Evolutionary conservation across 1,140 invertebrate species (phyloP).

Genomic region (Caerostris darwini): DNA sequence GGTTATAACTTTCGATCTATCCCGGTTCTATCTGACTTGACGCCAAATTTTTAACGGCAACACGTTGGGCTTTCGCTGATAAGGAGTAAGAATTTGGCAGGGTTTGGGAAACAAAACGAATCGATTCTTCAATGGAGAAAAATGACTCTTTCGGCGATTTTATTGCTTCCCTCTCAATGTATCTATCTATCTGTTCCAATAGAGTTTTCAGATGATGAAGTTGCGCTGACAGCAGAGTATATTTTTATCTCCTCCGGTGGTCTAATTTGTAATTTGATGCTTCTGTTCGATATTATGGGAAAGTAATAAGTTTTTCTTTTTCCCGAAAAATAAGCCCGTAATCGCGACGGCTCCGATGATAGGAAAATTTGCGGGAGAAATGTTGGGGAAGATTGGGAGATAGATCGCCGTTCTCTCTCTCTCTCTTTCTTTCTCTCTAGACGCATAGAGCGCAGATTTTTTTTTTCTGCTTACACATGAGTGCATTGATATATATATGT

Average conservation of each 20-base stretch:
- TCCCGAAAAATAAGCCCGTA: not conserved
- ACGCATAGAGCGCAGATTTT: no score
- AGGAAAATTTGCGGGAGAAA: constrained; percentile 55
- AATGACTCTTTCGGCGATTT: constrained; percentile 77
- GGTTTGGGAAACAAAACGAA: constrained; percentile 74
- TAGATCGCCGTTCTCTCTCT: not conserved
- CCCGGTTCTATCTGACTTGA: constrained; percentile 72
- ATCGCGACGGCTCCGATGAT: not conserved
- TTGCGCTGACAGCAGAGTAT: constrained; percentile 70
- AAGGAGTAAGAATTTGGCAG: constrained; percentile 74
- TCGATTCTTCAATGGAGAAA: constrained; percentile 74
- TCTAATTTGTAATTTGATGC: constrained; percentile 77
- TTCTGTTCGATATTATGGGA: constrained; percentile 77
- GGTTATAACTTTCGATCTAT: constrained; percentile 76
- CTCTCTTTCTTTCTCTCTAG: constrained; percentile 41
- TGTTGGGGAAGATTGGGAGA: constrained; percentile 66
- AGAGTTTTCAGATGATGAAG: constrained; percentile 76
- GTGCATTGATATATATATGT: no score
- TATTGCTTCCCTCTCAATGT: constrained; percentile 67
- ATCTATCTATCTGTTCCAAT: constrained; percentile 76
- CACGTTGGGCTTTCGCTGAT: constrained; percentile 70
- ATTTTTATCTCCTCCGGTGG: constrained; percentile 72
- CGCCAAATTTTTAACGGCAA: constrained; percentile 76
- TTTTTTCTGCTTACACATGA: no score
- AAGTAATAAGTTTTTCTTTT: constrained; percentile 77